These are phyloP conservation scores for Thysanoteuthis rhombus DNA, from an alignment of 2,888 invertebrate genomes.

Conservation along the genomic window DNA sequence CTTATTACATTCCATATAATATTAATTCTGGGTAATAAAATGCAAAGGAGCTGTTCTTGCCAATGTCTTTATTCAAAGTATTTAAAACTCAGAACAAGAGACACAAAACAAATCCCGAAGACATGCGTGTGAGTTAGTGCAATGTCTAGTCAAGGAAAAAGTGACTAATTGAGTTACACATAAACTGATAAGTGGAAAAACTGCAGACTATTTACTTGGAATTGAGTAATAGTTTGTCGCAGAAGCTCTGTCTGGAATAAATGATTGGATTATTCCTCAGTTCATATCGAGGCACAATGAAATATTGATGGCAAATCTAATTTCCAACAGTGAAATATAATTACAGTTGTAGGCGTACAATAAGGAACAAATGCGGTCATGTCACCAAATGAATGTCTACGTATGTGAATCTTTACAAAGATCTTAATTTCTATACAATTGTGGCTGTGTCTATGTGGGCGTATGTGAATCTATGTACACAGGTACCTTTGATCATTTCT, in stretches of 20 bases:
- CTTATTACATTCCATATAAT: too few species aligned
- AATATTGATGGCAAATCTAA: constrained; percentile 25
- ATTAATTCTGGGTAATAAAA: too few species aligned
- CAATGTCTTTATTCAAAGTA: too few species aligned
- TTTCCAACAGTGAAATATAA: neutral
- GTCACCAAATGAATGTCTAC: neutral
- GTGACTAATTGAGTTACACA: neutral
- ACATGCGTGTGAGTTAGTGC: neutral
- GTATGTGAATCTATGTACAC: neutral
- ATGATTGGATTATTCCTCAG: neutral
- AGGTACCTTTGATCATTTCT: too few species aligned
- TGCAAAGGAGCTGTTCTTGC: too few species aligned
- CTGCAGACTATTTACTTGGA: neutral
- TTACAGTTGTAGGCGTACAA: constrained; percentile 39
- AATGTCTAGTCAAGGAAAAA: neutral
- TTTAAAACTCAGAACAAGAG: too few species aligned
- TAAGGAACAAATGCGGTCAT: constrained; percentile 41
- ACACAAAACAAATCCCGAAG: too few species aligned
- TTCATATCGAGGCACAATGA: neutral
- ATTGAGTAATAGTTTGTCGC: neutral
- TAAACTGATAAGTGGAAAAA: neutral
- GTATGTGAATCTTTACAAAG: neutral
- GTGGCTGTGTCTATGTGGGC: neutral
- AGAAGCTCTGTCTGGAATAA: neutral
- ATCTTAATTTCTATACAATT: neutral